phyloP scores from a whole-genome alignment of 30 jellyfish, hydroid and myxozoan species.

The Aurelia sp. region DNA sequence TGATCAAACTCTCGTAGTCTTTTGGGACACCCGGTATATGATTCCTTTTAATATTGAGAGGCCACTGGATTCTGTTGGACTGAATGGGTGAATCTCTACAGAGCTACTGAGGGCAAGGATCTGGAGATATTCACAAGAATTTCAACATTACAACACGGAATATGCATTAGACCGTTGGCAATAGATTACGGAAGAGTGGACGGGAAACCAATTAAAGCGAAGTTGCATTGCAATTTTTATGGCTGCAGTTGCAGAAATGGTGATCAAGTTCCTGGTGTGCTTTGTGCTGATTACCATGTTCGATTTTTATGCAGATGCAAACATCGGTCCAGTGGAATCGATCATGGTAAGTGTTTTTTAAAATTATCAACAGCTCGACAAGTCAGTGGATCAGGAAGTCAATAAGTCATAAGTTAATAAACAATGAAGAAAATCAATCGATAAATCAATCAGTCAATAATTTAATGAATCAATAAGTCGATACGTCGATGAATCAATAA shows the following conservation, averaged over 20 bases:
- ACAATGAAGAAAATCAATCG: too few species aligned
- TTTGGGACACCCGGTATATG: too few species aligned
- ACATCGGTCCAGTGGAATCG: neutral
- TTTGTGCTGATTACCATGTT: conserved; percentile 36
- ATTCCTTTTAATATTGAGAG: too few species aligned
- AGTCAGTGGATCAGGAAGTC: too few species aligned
- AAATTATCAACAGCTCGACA: too few species aligned
- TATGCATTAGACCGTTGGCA: conserved; percentile 48
- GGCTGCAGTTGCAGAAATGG: conserved; percentile 42
- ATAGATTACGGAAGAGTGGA: conserved; percentile 37
- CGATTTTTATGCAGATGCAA: conserved; percentile 56
- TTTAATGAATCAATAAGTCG: too few species aligned
- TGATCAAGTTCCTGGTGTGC: conserved; percentile 54
- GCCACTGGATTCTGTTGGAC: conserved; percentile 57
- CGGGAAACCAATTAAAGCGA: conserved; percentile 34
- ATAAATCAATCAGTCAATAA: too few species aligned
- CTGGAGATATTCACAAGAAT: conserved; percentile 8
- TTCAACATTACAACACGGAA: neutral
- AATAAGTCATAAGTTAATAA: too few species aligned
- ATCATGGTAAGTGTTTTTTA: neutral
- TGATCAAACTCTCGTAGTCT: too few species aligned
- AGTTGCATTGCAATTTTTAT: conserved; percentile 19
- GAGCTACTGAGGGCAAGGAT: conserved; percentile 53
- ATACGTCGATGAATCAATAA: too few species aligned
- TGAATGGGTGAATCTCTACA: conserved; percentile 42